Percentiles rank a stretch among this genome's conserved stretches.
Conservation (phyloP, 2,888 invertebrate genomes). For the Yponomeuta cagnagella region DNA sequence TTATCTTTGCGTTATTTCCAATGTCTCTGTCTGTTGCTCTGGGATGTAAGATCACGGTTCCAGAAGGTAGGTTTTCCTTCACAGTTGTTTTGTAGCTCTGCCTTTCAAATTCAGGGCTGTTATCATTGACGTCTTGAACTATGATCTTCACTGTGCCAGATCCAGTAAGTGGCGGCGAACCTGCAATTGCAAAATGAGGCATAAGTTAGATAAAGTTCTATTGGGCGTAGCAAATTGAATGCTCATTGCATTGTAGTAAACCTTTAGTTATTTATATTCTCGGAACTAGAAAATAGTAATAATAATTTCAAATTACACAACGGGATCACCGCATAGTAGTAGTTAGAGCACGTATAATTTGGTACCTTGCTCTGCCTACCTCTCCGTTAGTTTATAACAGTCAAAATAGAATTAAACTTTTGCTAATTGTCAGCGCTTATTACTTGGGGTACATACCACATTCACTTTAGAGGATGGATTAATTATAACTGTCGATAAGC, state of each 20-base stretch:
- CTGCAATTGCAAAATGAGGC: constrained; percentile 68
- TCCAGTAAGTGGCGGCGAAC: constrained; percentile 93
- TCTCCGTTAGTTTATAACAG: too few species aligned
- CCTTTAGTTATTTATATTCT: background rate
- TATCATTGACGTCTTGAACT: constrained; percentile 96
- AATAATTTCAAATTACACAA: too few species aligned
- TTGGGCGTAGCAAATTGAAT: constrained; percentile 7
- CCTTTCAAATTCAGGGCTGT: constrained; percentile 90
- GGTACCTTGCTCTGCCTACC: too few species aligned
- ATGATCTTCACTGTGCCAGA: constrained; percentile 92
- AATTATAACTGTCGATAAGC: too few species aligned
- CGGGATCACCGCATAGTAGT: too few species aligned
- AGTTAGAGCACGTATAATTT: too few species aligned
- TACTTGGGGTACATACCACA: too few species aligned
- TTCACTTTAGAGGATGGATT: too few species aligned
- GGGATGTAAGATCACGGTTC: constrained; percentile 85
- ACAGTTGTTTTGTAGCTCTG: constrained; percentile 87
- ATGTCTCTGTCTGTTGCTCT: constrained; percentile 88
- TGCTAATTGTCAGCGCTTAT: too few species aligned
- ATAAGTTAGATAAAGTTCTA: constrained; percentile 1
- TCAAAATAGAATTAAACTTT: too few species aligned
- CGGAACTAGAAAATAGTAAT: background rate
- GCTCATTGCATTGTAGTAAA: background rate
- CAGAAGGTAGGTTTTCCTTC: constrained; percentile 87
- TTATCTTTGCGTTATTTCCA: constrained; percentile 90